phyloP scores from a whole-genome alignment of 2,797 vertebrate species.

The Periparus ater region DNA sequence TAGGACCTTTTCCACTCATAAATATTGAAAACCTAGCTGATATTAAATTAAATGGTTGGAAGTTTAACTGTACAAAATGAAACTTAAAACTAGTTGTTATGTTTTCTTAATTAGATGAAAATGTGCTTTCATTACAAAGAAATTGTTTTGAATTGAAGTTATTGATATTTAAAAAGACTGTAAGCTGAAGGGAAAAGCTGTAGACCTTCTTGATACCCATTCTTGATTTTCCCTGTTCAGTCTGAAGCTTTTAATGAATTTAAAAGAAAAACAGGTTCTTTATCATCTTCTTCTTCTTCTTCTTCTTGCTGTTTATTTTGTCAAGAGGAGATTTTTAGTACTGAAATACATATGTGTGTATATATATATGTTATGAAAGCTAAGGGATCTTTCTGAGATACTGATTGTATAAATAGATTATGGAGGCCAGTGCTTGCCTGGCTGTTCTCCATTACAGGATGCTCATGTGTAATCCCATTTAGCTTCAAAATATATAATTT shows the following conservation, averaged over 20 bases:
- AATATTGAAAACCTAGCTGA: background rate
- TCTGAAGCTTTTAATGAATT: background rate
- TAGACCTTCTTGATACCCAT: background rate
- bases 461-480: background rate
- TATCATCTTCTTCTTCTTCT: background rate
- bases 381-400: background rate
- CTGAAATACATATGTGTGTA: background rate
- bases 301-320: background rate
- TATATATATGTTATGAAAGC: background rate
- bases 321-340: background rate
- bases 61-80: background rate
- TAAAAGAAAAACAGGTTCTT: background rate
- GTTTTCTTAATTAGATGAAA: background rate
- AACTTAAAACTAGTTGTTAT: background rate
- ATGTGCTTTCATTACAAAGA: background rate
- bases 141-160: background rate
- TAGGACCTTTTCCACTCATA: background rate
- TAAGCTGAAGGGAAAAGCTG: background rate
- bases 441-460: background rate
- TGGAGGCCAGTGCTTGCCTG: background rate
- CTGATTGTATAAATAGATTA: background rate
- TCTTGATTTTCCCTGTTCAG: background rate
- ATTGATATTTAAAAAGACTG: background rate
- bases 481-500: background rate
- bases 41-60: background rate